These are phyloP conservation scores for Melanostoma mellinum DNA, from an alignment of 2,888 invertebrate species.

Conservation along the genomic window DNA sequence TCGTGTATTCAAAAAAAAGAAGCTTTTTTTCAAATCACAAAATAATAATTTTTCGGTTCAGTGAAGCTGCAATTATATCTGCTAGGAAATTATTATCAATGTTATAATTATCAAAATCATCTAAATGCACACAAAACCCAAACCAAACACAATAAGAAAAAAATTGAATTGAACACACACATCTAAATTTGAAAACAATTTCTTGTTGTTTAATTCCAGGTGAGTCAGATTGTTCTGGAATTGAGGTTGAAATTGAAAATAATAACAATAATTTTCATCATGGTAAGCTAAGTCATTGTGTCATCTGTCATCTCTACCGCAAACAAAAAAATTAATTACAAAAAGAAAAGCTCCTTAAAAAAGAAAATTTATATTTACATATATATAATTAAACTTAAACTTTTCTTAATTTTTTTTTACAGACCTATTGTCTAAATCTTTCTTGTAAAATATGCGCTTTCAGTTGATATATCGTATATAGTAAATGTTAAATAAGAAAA, in stretches of 20 bases:
- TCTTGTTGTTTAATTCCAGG: conserved; percentile 77
- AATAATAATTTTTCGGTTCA: conserved; percentile 52
- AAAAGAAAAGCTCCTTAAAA: conserved; percentile 57
- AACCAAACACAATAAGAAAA: conserved; percentile 4
- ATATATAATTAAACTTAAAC: conserved; percentile 48
- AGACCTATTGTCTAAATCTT: conserved; percentile 66
- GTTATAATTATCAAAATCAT: conserved; percentile 34
- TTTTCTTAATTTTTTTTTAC: conserved; percentile 69
- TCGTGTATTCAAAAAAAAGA: not conserved
- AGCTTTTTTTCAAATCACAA: conserved; percentile 4
- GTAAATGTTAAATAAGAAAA: conserved; percentile 39
- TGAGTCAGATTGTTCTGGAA: conserved; percentile 82
- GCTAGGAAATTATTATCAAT: not conserved
- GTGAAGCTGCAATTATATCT: conserved; percentile 52
- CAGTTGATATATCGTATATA: conserved; percentile 36
- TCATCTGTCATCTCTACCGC: conserved; percentile 80
- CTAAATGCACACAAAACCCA: conserved; percentile 41
- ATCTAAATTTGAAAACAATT: conserved; percentile 20
- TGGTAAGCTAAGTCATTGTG: conserved; percentile 82
- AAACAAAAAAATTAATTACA: conserved; percentile 52
- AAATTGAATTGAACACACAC: conserved; percentile 54
- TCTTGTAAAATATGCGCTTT: conserved; percentile 61
- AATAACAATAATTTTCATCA: conserved; percentile 82
- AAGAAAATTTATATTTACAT: conserved; percentile 28
- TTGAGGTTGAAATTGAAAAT: conserved; percentile 82